Conservation (phyloP, 2,797 vertebrate species). For the Phataginus tricuspis region DNA sequence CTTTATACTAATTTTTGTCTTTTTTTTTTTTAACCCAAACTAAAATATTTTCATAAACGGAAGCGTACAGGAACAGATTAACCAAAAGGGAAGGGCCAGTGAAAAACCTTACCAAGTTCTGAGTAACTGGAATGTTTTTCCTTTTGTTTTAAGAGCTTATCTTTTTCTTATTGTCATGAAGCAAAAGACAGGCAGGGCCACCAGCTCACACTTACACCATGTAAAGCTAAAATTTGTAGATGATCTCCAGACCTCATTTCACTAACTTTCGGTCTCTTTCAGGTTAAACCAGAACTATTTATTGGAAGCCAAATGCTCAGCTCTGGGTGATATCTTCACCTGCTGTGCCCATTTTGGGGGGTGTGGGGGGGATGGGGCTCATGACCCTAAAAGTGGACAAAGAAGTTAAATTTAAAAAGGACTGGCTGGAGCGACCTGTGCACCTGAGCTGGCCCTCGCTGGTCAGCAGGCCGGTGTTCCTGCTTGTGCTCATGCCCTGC, state of each 20-base stretch:
- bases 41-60: conserved; percentile 10
- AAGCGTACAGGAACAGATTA: neutral
- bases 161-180: neutral
- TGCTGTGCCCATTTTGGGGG: neutral
- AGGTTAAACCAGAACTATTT: neutral
- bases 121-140: neutral
- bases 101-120: conserved; percentile 15
- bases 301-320: neutral
- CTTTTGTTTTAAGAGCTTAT: neutral
- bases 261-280: neutral
- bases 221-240: neutral
- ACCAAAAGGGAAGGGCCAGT: neutral
- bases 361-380: too few relatives aligned
- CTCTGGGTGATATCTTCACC: neutral
- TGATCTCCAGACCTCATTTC: neutral
- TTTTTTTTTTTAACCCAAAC: neutral
- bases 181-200: neutral
- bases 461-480: neutral
- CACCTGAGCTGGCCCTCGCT: neutral
- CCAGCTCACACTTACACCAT: neutral
- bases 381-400: neutral
- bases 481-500: rapidly evolving
- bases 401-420: neutral
- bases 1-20: neutral
- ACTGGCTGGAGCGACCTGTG: neutral